These are phyloP conservation scores for Sphyrna mokarran DNA, from an alignment of 2,113 vertebrate species.

Conservation along the genomic window DNA sequence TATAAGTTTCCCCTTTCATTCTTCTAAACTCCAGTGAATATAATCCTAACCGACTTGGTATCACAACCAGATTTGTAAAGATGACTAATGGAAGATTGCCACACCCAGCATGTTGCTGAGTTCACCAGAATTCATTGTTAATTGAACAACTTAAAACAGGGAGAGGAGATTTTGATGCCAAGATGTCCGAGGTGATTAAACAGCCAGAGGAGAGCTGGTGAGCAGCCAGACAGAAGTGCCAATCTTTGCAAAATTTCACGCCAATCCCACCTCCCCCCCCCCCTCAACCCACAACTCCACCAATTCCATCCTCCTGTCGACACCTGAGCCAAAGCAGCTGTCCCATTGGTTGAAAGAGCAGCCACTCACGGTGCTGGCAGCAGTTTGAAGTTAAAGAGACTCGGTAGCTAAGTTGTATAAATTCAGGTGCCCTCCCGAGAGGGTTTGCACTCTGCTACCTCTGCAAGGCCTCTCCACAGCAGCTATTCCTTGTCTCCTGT, in stretches of 20 bases:
- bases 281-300: too few species aligned
- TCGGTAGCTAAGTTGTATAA: not conserved
- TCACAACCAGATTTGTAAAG: not conserved
- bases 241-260: not conserved
- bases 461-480: not conserved
- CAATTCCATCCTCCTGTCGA: not conserved
- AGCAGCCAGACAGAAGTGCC: not conserved
- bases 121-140: not conserved
- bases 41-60: too few species aligned
- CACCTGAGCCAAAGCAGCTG: not conserved
- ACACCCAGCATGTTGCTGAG: not conserved
- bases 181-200: not conserved
- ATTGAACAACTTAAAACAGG: not conserved
- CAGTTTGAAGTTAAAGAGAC: not conserved
- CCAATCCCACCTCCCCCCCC: not conserved
- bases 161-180: not conserved
- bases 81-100: not conserved
- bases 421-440: not conserved
- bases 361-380: not conserved
- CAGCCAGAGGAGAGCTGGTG: not conserved
- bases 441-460: not conserved
- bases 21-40: too few species aligned
- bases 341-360: not conserved
- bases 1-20: too few species aligned
- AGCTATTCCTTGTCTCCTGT: not conserved